Evolutionary conservation across 2,888 invertebrate species (phyloP).

Genomic region (Callosobruchus maculatus): DNA sequence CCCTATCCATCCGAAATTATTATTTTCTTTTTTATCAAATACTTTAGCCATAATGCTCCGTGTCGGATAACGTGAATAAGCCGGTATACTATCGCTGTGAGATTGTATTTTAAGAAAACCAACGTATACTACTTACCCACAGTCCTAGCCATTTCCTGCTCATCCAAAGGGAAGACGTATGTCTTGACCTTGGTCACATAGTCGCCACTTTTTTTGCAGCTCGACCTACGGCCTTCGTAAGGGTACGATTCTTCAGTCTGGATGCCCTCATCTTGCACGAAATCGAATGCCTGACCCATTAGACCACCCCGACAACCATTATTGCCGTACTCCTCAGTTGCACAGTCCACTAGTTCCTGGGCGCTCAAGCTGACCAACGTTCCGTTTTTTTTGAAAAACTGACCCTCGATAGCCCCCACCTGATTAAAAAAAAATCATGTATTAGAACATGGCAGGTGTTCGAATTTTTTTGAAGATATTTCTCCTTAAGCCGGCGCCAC

Average conservation of each 20-base stretch:
- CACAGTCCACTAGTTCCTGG: constrained; percentile 46
- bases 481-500: no score
- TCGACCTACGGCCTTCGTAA: constrained; percentile 35
- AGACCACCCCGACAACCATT: constrained; percentile 45
- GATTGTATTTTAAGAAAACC: no score
- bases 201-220: constrained; percentile 7
- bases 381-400: constrained; percentile 22
- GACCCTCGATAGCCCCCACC: no score
- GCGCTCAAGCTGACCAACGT: constrained; percentile 41
- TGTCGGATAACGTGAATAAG: no score
- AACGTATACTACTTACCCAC: constrained; percentile 3
- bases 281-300: constrained; percentile 44
- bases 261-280: constrained; percentile 42
- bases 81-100: no score
- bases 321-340: constrained; percentile 33
- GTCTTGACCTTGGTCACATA: neutral
- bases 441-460: no score
- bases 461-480: no score
- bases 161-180: neutral
- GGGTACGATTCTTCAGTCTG: constrained; percentile 42
- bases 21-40: no score
- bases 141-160: neutral
- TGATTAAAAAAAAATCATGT: no score
- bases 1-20: no score
- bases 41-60: no score